Base-by-base conservation (phyloP, 2,888 invertebrate species). In the Bellardia bayeri region DNA sequence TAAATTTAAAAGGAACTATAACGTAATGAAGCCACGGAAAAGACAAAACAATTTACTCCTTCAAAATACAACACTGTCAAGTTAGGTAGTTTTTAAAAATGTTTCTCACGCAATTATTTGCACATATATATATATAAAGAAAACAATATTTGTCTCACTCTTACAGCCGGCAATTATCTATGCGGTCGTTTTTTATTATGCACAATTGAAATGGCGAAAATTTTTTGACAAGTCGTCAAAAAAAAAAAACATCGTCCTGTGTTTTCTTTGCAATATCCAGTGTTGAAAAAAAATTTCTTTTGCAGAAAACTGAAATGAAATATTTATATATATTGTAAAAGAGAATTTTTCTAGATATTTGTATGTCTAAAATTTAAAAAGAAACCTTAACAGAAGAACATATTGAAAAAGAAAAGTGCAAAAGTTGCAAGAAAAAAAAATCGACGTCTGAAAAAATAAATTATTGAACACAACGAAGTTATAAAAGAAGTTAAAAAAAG, bases 191-290 rank as follows among this genome's bases (percentile, higher is more conserved):
- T 69, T 40, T 75, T 81, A 79, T 85, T 51, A 16, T 75, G 54
- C 66, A 84, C 23, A 76, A 86, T 85, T 86, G 86, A 88, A 89
- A 89, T 88, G 88, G 89, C 88, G 82, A 87, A 88, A 45, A 74
- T 63, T 79, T 82, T 89, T 89, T 89, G 89, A 87, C 87, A 88
- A 81, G 63, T 87, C 85, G 79, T 85, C 79, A 82, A 85, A 82
- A 86, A 74, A 75, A 85, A 23, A 23, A 23, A 23, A 23, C 49
- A 82, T 74, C 45, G 63, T 75, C 68, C 69, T 83, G 75, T 79
- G 72, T 54, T 80, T 84, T 82, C 54, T 80, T 63, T 74, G 54
- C 80, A 85, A 84, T 75, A 63, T 49, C 51, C 1, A 75, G 80
- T 85, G 45, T 76, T 63, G 40, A 61, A 66, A 56, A 56, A 85